Base-by-base conservation (phyloP, 1,140 invertebrate species). In the Bactericera cockerelli region DNA sequence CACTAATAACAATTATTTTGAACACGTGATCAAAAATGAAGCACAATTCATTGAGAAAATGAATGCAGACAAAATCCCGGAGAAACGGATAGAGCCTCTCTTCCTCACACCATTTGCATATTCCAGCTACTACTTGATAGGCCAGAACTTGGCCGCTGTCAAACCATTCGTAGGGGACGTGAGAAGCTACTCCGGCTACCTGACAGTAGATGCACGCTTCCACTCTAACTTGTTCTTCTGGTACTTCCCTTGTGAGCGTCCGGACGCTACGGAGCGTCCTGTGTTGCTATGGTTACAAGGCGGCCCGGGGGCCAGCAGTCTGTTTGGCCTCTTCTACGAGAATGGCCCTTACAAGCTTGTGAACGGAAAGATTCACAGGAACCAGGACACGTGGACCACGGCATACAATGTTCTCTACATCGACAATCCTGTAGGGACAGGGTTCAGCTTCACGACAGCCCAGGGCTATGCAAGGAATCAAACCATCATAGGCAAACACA, bases 171-270 rank as follows among this genome's bases (percentile, higher is more conserved):
- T 38, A 3, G 26, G 58, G 1, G n/a, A 21, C 2, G 54, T 62
- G 10, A 16, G 16, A n/a, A 64, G 62, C 38, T 81, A 82, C 64
- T 72, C 81, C 11, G 85, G 84, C 1, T 87, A 79, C 64, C 70
- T 88, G 6, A 87, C 84, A 0, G 84, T 92, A 2, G 84, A 90
- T 65, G 78, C 82, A 63, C 67, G 77, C 38, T 85, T 76, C 67
- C 82, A 88, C 64, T 87, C 87, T 0, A 90, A 91, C 67, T 76
- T 89, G 62, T 92, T 88, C 72, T 91, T 91, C 70, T 92, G 89
- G 89, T 92, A 87, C 65, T 92, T 91, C 68, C 87, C 87, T 10
- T 49, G 42, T 22, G 42, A 72, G 14, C 28, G 36, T 1, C 6
- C 38, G 6, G 24, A 59, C 26, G 19, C 53, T 36, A 70, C 56